A percentile compares a stretch with the other conserved stretches of the same genome.
Conservation (phyloP, 2,888 invertebrate genomes). For the Agrochola macilenta region DNA sequence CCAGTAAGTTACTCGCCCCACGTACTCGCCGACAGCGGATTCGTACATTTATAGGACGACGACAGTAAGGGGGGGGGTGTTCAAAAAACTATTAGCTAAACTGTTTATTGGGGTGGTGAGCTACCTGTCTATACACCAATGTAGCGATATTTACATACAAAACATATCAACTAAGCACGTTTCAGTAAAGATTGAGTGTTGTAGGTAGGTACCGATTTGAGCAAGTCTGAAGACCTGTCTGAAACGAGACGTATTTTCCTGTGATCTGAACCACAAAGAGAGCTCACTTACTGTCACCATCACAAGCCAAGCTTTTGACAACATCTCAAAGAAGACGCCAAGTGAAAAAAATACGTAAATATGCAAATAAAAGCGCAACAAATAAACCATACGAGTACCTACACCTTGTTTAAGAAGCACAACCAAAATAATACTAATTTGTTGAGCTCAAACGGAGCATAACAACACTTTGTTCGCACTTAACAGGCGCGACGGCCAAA, state of each 20-base stretch:
- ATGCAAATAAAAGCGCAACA: not conserved
- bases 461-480: conserved; percentile 52
- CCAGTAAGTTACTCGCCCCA: conserved; percentile 70
- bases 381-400: not conserved
- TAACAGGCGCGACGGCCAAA: conserved; percentile 62
- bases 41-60: conserved; percentile 63
- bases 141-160: conserved; percentile 3
- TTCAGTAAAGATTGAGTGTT: not conserved
- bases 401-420: not conserved
- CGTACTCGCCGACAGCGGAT: conserved; percentile 59
- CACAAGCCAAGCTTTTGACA: too few species aligned
- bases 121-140: conserved; percentile 21
- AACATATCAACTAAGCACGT: not conserved
- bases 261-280: not conserved
- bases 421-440: conserved; percentile 14
- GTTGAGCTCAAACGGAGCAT: conserved; percentile 49
- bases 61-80: conserved; percentile 62
- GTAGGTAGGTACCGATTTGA: not conserved
- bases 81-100: conserved; percentile 53
- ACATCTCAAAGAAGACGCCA: not conserved
- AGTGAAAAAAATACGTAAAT: not conserved
- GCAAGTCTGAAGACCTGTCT: too few species aligned
- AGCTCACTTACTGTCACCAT: not conserved
- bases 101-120: conserved; percentile 37
- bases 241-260: not conserved